Conservation (phyloP, 2,797 vertebrate species). For the Garrulus glandarius region DNA sequence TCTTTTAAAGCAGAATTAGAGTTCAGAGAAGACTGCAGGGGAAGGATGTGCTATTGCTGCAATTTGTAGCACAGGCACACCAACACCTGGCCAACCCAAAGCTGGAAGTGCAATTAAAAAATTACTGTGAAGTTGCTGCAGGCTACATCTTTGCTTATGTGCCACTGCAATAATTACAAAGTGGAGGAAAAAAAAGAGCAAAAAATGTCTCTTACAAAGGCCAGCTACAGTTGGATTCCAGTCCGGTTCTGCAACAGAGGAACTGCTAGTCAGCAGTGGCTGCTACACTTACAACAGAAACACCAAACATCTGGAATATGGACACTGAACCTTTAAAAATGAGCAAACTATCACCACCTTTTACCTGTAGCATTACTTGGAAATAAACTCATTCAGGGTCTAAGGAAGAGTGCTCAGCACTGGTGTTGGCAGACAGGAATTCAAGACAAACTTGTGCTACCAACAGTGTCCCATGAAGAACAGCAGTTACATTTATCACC, state of each 20-base stretch:
- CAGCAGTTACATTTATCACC: not conserved
- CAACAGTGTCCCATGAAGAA: not conserved
- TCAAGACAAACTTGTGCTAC: not conserved
- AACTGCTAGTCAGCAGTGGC: not conserved
- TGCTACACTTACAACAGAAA: not conserved
- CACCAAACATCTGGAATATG: accelerated
- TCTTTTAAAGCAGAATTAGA: not conserved
- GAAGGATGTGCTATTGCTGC: not conserved
- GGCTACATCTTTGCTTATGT: not conserved
- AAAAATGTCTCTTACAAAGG: not conserved
- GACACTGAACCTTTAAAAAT: not conserved
- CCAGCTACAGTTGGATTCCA: not conserved
- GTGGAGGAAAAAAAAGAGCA: not conserved
- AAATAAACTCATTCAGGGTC: not conserved
- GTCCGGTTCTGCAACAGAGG: not conserved
- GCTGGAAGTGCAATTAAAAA: not conserved
- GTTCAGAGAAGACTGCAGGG: not conserved
- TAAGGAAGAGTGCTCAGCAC: accelerated
- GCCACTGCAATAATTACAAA: not conserved
- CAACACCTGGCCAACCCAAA: not conserved
- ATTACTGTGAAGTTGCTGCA: not conserved
- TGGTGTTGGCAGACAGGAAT: not conserved
- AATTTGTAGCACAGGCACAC: not conserved
- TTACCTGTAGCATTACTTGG: not conserved
- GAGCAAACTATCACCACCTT: not conserved